Conservation (phyloP, 1,140 invertebrate genomes). For the Anoplolepis gracilipes region DNA sequence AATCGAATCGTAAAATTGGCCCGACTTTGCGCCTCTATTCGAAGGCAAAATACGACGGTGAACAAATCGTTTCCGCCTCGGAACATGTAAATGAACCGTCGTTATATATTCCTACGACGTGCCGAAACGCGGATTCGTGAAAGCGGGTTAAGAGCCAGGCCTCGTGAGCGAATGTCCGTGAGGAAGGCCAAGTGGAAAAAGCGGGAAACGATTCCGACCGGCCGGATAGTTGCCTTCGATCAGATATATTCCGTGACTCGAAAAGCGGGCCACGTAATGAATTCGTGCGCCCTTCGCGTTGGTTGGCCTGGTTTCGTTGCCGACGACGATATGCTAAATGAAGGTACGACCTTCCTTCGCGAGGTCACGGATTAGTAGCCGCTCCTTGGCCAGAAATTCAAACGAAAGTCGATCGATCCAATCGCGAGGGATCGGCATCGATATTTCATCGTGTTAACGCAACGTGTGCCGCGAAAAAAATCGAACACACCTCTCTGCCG, state of each 20-base stretch:
- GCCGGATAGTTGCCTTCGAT: slow-evolving; percentile 58
- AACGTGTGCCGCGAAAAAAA: slow-evolving; percentile 4
- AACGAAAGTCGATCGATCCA: slow-evolving; percentile 20
- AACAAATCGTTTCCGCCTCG: slow-evolving; percentile 28
- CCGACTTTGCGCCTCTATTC: slow-evolving; percentile 5
- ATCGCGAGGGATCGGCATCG: slow-evolving; percentile 5
- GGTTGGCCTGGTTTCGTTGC: slow-evolving; percentile 73
- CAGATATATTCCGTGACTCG: slow-evolving; percentile 66
- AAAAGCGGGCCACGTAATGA: slow-evolving; percentile 73
- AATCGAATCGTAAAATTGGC: slow-evolving; percentile 18
- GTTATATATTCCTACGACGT: background rate
- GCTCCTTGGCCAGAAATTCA: slow-evolving; percentile 52
- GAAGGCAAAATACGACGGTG: slow-evolving; percentile 19
- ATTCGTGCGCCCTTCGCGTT: slow-evolving; percentile 74
- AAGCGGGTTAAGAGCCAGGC: background rate
- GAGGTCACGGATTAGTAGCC: slow-evolving; percentile 66
- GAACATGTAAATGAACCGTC: slow-evolving; percentile 2
- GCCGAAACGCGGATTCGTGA: slow-evolving; percentile 10
- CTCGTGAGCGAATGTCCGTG: slow-evolving; percentile 9
- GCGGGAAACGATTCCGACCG: slow-evolving; percentile 20
- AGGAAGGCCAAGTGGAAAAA: slow-evolving; percentile 55
- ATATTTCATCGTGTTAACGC: background rate
- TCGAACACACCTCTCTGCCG: background rate
- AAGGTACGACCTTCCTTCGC: slow-evolving; percentile 70
- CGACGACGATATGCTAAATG: slow-evolving; percentile 69